A percentile compares a stretch with the other conserved stretches of the same genome.
Conservation (phyloP, 2,113 vertebrate genomes). For the Indri indri region DNA sequence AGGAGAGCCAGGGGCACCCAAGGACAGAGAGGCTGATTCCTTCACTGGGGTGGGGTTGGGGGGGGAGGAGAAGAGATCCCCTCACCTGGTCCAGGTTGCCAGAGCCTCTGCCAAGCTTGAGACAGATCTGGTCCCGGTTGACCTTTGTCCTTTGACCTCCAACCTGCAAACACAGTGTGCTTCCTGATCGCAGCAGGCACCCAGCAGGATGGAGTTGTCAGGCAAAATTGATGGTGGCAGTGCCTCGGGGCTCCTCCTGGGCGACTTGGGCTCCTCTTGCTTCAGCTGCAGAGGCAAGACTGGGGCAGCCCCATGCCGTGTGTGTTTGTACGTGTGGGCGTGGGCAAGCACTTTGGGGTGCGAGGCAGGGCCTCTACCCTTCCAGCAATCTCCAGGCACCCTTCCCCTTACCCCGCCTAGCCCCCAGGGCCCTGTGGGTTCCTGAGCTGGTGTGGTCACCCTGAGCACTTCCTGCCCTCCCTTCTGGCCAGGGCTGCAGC, state of each 20-base stretch:
- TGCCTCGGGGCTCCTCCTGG: slow-evolving; percentile 49
- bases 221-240: slow-evolving; percentile 41
- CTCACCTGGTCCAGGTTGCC: background rate
- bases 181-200: background rate
- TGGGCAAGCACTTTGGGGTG: background rate
- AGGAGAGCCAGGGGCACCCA: background rate
- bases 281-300: background rate
- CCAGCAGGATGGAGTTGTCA: slow-evolving; percentile 28
- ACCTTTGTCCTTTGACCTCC: slow-evolving; percentile 40
- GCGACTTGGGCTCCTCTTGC: background rate
- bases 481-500: background rate
- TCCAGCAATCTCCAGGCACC: background rate
- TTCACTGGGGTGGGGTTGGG: background rate
- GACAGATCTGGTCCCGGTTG: background rate
- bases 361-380: background rate
- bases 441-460: background rate
- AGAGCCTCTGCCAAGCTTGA: background rate
- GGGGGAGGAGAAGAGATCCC: background rate
- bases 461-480: background rate
- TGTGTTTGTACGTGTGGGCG: background rate
- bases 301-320: background rate
- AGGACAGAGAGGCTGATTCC: background rate
- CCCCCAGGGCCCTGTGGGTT: background rate
- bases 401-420: background rate
- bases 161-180: background rate